Evolutionary conservation across 2,113 vertebrate species (phyloP), one percentile per base, ranked within the genome.

Genomic region (Pseudopodoces humilis): DNA sequence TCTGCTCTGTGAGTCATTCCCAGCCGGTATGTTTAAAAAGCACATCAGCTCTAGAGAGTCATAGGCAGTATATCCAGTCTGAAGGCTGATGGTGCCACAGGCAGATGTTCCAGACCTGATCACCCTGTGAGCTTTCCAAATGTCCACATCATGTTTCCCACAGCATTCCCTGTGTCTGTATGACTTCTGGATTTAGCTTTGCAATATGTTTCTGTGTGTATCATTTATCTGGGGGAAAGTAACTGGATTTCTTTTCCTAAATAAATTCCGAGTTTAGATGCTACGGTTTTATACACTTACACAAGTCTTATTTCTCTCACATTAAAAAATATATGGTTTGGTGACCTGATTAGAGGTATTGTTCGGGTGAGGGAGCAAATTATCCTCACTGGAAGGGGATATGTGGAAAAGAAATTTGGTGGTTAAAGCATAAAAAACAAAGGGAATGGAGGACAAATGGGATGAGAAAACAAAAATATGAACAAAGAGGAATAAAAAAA

Each of bases 261-360:
- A 55, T 65, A 56, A 89, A 68, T 49, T 44, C 33, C 44, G 17
- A 35, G 10, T 76, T 52, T 22, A 31, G 21, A 12, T 31, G 8
- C 6, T 28, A 47, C 33, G 25, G 30, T 25, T 87, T 76, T 53
- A 69, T 27, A 53, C 17, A 49, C 6, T 68, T 39, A 64, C 22
- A 37, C 15, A 35, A 37, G 11, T 33, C 49, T 64, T 64, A 44
- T 41, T 92, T 79, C n/a, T 64, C 74, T 39, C 37, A 64, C 15
- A n/a, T 68, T 2, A 7, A 62, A 65, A 79, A 49, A 28, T 0
- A 15, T 7, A 20, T 2, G 4, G 4, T 18, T 55, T 46, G 6
- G 24, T 74, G 31, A 41, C 16, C 24, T n/a, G 35, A 35, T 68
- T 27, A 63, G 52, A 59, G 21, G 13, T 47, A 13, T 16, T 15